phyloP scores from a whole-genome alignment of 2,113 vertebrate genomes.

The Myocastor coypus region DNA sequence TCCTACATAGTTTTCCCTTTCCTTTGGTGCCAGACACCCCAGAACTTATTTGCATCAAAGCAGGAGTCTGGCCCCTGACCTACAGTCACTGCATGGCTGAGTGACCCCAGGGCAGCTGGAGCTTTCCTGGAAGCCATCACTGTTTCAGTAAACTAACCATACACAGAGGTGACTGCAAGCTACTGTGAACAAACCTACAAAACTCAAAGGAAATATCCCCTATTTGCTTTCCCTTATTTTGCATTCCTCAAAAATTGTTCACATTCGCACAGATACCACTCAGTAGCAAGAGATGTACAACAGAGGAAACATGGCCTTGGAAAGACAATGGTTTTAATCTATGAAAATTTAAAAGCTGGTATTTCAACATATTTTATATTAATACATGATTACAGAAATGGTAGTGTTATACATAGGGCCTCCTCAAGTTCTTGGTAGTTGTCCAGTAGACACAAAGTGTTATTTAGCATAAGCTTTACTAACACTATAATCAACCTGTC shows the following conservation, averaged over 20 bases:
- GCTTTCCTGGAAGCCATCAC: neutral
- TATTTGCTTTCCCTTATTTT: neutral
- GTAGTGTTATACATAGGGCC: neutral
- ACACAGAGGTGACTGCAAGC: neutral
- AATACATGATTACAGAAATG: neutral
- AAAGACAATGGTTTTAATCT: neutral
- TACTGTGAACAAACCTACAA: too few relatives aligned
- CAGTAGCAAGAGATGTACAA: neutral
- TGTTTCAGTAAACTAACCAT: neutral
- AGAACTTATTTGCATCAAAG: neutral
- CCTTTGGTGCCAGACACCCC: neutral
- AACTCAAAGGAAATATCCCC: neutral
- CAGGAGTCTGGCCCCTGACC: neutral
- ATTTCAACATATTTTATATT: neutral
- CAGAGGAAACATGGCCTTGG: neutral
- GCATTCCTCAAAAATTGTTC: neutral
- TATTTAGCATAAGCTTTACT: neutral
- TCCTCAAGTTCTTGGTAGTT: neutral
- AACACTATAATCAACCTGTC: neutral
- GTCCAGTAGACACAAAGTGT: neutral
- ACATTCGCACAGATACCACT: neutral
- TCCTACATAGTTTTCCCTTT: neutral
- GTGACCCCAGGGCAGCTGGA: neutral
- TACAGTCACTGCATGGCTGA: neutral
- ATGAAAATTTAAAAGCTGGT: neutral